Evolutionary conservation across 2,888 invertebrate genomes (phyloP).

Genomic region (Cerastoderma edule): DNA sequence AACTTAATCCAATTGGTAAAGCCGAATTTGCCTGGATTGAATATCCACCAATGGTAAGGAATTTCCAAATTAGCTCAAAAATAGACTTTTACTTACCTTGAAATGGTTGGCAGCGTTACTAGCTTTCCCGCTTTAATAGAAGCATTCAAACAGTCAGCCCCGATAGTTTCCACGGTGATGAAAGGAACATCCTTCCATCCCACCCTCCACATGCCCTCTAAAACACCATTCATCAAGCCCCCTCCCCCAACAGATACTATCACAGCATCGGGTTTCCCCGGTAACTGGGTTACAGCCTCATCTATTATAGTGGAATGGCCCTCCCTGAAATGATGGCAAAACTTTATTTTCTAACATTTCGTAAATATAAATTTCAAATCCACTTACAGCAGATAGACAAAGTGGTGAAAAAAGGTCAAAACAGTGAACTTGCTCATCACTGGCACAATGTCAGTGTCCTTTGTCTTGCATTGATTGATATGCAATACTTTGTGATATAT

Average conservation of each 20-base stretch:
- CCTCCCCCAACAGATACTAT: constrained; percentile 85
- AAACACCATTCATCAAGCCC: constrained; percentile 83
- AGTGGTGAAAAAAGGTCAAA: too few relatives aligned
- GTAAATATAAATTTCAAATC: too few relatives aligned
- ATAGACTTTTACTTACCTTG: constrained; percentile 76
- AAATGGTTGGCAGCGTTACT: constrained; percentile 83
- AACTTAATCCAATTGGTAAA: too few relatives aligned
- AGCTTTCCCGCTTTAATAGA: constrained; percentile 82
- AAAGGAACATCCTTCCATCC: constrained; percentile 84
- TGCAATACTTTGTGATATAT: too few relatives aligned
- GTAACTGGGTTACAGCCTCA: constrained; percentile 83
- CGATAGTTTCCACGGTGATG: constrained; percentile 85
- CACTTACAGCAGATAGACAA: too few relatives aligned
- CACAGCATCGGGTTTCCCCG: constrained; percentile 83
- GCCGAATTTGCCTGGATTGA: too few relatives aligned
- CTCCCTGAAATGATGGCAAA: constrained; percentile 79
- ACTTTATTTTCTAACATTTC: too few relatives aligned
- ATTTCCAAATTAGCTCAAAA: not conserved
- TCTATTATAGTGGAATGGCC: constrained; percentile 84
- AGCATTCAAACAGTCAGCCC: constrained; percentile 84
- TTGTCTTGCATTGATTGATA: too few relatives aligned
- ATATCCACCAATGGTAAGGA: too few relatives aligned
- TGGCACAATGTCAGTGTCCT: too few relatives aligned
- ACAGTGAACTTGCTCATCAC: too few relatives aligned
- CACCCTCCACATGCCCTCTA: constrained; percentile 77